Evolutionary conservation across 2,797 vertebrate genomes (phyloP), one percentile per base, ranked within the genome.

Genomic region (Morus bassanus): DNA sequence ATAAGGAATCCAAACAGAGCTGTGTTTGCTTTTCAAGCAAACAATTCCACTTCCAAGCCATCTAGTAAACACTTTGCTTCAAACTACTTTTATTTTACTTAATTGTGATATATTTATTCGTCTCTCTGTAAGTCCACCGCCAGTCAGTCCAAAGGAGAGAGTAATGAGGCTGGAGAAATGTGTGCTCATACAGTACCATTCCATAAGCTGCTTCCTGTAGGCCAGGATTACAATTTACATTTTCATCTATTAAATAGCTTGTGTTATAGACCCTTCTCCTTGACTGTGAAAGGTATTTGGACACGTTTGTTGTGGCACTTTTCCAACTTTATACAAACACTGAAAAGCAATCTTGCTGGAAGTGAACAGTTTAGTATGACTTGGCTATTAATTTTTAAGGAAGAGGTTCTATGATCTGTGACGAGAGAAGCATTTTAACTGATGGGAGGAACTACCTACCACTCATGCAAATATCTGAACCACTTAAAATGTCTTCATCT

Each of bases 341-440:
- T 28, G 77, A 46, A 87, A 88, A 93, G 94, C 76, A 51, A 53
- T 56, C 89, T 81, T 15, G 8, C 80, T 86, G 73, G 54, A 89
- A 93, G 86, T 3, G 15, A 61, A 35, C 53, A 23, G 73, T 77
- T 94, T 61, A 74, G 69, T 48, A 43, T 56, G 85, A 80, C 85
- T 77, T 25, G 51, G 64, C n/a, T 86, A 70, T 74, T 90, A 76
- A 88, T 88, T 81, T 93, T 90, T 84, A 93, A 91, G 95, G 86
- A 88, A 61, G 51, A 59, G 64, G 57, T 48, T 77, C 60, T 60
- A 91, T 56, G 83, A 85, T 63, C 83, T 59, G 88, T 13, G 72
- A 82, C 80, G 46, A 67, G 54, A 64, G 37, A 37, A 61, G 79
- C 46, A 63, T 74, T 93, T 85, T 65, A 86, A 43, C 31, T 30